Percentiles rank a stretch among this genome's conserved stretches.
phyloP scores from a whole-genome alignment of 2,888 invertebrate species.

The Drosophila meridionalis region DNA sequence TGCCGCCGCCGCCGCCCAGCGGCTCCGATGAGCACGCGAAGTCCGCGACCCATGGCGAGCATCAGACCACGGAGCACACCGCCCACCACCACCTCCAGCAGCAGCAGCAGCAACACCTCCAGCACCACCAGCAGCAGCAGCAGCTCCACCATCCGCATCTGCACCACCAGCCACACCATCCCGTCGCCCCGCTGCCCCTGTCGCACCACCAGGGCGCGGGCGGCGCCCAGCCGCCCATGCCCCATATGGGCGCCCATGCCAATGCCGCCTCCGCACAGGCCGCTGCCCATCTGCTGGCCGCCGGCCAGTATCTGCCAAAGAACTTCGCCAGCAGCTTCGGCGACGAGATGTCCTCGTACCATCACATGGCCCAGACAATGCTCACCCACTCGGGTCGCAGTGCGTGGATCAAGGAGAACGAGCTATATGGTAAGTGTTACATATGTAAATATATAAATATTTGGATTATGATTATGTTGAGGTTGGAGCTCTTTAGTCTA shows the following conservation, averaged over 20 bases:
- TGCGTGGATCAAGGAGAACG: conserved; percentile 84
- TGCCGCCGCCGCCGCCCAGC: conserved; percentile 49
- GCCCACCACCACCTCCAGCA: conserved; percentile 39
- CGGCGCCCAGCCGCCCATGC: conserved; percentile 43
- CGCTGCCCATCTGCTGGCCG: conserved; percentile 82
- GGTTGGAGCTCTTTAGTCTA: no score
- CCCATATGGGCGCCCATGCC: conserved; percentile 53
- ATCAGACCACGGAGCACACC: conserved; percentile 57
- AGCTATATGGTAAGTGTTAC: conserved; percentile 83
- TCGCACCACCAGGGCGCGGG: conserved; percentile 42
- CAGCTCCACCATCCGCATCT: conserved; percentile 41
- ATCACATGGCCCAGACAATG: conserved; percentile 84
- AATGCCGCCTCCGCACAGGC: conserved; percentile 82
- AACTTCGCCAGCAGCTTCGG: conserved; percentile 79
- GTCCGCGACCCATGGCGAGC: conserved; percentile 44
- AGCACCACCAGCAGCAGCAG: conserved; percentile 43
- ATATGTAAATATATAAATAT: no score
- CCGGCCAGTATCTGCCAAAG: conserved; percentile 83
- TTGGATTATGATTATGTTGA: no score
- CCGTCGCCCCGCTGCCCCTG: conserved; percentile 41
- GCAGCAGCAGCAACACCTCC: conserved; percentile 24
- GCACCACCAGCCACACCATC: conserved; percentile 48
- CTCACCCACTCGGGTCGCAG: conserved; percentile 80
- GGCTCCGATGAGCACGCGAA: conserved; percentile 48
- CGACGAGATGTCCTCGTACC: conserved; percentile 84